Percentiles rank a stretch among this genome's conserved stretches.
Conservation (phyloP, 2,797 vertebrate species). For the Coilia nasus region DNA sequence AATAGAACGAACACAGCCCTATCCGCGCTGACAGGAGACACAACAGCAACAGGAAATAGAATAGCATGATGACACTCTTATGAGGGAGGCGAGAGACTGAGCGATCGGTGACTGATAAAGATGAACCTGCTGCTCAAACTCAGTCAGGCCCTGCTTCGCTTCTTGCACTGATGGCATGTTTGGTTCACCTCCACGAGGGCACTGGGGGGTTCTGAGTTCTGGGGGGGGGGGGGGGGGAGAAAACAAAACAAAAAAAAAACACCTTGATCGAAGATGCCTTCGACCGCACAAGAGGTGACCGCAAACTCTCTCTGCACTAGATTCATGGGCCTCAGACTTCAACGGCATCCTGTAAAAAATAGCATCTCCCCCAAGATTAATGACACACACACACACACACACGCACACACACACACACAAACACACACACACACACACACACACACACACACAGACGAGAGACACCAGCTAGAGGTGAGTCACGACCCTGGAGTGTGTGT, state of each 20-base stretch:
- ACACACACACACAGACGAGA: constrained; percentile 37
- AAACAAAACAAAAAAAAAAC: neutral
- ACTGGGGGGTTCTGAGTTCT: constrained; percentile 37
- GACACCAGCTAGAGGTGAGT: constrained; percentile 16
- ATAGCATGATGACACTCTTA: constrained; percentile 15
- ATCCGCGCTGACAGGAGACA: constrained; percentile 14
- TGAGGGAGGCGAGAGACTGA: neutral
- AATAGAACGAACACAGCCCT: neutral
- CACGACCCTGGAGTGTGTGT: neutral
- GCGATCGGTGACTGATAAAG: neutral
- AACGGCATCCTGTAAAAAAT: constrained; percentile 52
- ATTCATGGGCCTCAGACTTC: constrained; percentile 44
- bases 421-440: constrained; percentile 41
- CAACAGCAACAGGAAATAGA: constrained; percentile 19
- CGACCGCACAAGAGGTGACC: constrained; percentile 44
- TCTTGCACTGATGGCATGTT: neutral
- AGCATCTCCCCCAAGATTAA: constrained; percentile 55
- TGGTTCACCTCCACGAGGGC: constrained; percentile 8
- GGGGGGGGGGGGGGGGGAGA: neutral
- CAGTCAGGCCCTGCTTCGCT: neutral
- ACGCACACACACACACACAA: constrained; percentile 37
- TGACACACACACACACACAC: constrained; percentile 42
- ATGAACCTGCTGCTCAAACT: neutral
- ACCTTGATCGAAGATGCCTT: constrained; percentile 52
- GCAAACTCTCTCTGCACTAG: constrained; percentile 42